A percentile compares a stretch with the other conserved stretches of the same genome.
phyloP scores from a whole-genome alignment of 2,113 vertebrate genomes.

The Marcusenius ussheri region DNA sequence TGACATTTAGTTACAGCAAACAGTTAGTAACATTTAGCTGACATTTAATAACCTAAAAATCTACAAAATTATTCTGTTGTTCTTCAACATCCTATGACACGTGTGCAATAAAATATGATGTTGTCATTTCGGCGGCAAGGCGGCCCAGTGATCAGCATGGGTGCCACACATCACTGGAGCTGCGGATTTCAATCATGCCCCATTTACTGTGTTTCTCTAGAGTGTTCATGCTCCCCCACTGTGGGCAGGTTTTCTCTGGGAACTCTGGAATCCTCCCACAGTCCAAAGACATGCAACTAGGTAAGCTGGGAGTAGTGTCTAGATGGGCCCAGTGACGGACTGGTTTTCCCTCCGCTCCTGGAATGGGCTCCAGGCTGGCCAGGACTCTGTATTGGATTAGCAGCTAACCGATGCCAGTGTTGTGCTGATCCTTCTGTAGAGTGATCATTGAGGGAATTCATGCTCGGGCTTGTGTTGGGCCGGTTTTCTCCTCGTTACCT shows the following conservation, averaged over 20 bases:
- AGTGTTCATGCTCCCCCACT: background rate
- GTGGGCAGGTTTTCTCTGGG: background rate
- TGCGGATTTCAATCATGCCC: background rate
- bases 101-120: slow-evolving; percentile 11
- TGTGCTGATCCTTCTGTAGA: background rate
- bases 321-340: background rate
- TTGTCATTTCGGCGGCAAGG: background rate
- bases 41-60: slow-evolving; percentile 1
- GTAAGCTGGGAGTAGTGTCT: background rate
- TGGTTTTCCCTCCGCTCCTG: background rate
- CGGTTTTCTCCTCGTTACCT: background rate
- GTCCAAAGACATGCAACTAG: background rate
- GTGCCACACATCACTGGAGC: background rate
- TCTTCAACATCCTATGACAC: background rate
- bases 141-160: background rate
- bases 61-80: background rate
- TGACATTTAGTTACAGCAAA: slow-evolving; percentile 1
- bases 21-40: slow-evolving; percentile 2
- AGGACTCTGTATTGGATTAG: background rate
- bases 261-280: background rate
- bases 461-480: background rate
- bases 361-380: background rate
- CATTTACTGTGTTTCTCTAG: background rate
- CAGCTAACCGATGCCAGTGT: background rate
- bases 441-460: background rate